Conservation (phyloP, 2,113 vertebrate genomes). For the Corythornis cristatus region DNA sequence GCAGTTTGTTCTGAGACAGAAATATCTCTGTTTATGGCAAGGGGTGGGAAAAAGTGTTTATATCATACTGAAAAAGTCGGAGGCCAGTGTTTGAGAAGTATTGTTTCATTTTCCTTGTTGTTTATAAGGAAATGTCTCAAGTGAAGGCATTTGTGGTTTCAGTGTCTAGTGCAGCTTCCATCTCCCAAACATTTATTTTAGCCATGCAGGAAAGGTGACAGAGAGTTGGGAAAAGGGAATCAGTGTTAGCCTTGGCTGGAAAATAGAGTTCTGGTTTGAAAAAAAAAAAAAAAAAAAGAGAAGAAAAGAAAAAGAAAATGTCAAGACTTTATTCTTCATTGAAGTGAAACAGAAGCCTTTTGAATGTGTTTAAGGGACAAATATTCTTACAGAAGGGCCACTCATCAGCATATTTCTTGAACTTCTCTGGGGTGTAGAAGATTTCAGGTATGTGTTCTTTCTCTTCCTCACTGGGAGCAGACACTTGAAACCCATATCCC, state of each 20-base stretch:
- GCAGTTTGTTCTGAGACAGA: not conserved
- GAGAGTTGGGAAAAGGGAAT: not conserved
- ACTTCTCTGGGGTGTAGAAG: not conserved
- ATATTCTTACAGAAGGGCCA: not conserved
- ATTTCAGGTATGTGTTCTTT: not conserved
- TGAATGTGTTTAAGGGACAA: not conserved
- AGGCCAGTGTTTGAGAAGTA: not conserved
- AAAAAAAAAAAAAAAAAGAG: not conserved
- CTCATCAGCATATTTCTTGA: not conserved
- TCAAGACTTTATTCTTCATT: not conserved
- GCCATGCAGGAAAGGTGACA: not conserved
- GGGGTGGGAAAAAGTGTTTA: not conserved
- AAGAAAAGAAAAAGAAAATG: not conserved
- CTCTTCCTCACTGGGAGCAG: not conserved
- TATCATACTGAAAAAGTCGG: not conserved
- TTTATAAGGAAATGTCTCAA: not conserved
- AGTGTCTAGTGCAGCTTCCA: not conserved
- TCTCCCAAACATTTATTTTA: not conserved
- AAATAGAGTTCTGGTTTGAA: not conserved
- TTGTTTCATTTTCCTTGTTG: not conserved
- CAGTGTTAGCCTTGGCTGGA: not conserved
- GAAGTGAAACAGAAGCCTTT: not conserved
- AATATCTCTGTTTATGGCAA: not conserved
- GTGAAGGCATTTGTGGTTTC: not conserved
- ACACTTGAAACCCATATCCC: not conserved